These are phyloP conservation scores for Melanotaenia duboulayi DNA, from an alignment of 2,113 vertebrate genomes.

Conservation along the genomic window DNA sequence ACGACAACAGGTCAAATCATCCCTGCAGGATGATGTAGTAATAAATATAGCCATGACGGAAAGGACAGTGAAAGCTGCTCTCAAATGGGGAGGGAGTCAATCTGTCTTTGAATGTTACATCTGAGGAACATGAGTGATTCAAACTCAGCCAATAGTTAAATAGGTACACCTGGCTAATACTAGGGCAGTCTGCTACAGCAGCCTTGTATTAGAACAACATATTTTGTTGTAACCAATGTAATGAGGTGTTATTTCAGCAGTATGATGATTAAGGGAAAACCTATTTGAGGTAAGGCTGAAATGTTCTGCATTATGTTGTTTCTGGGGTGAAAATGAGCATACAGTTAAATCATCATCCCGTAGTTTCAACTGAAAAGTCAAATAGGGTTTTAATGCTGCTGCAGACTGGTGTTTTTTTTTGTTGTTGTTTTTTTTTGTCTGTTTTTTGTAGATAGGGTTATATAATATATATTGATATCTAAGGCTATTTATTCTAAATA, in stretches of 20 bases:
- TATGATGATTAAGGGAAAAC: not conserved
- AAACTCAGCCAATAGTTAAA: not conserved
- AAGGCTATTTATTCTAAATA: slow-evolving; percentile 1
- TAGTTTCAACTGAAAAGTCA: not conserved
- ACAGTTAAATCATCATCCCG: not conserved
- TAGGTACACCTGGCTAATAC: not conserved
- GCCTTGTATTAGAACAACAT: too few species aligned
- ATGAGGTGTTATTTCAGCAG: too few species aligned
- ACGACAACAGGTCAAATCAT: not conserved
- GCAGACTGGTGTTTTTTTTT: not conserved
- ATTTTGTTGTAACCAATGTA: too few species aligned
- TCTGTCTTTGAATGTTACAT: not conserved
- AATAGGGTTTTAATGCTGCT: not conserved
- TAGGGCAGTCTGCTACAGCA: not conserved
- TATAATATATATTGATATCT: not conserved
- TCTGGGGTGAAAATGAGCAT: too few species aligned
- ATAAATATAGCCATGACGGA: not conserved
- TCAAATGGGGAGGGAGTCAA: not conserved
- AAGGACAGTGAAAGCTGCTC: not conserved
- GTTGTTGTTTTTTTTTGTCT: not conserved
- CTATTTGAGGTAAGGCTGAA: not conserved
- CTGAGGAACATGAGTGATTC: not conserved
- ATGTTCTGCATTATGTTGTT: not conserved
- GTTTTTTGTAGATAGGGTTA: not conserved
- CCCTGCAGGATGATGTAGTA: not conserved